A percentile compares a stretch with the other conserved stretches of the same genome.
Conservation (phyloP, 35 echinoderm and acorn worm genomes). For the Ophiothrix spiculata region DNA sequence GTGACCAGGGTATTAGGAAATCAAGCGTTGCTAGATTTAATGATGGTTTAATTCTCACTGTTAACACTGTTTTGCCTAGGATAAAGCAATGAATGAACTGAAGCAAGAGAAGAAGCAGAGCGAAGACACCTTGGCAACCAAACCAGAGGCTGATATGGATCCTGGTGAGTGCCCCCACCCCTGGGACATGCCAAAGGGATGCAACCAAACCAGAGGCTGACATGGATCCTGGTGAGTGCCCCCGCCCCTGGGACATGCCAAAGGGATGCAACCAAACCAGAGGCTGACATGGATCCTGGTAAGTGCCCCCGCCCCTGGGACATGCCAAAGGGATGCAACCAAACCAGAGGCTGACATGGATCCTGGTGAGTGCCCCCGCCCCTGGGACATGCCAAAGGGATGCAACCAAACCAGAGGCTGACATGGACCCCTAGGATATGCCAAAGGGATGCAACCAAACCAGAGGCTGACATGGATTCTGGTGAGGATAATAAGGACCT, state of each 20-base stretch:
- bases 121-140: slow-evolving; percentile 78
- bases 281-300: background rate
- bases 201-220: background rate
- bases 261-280: background rate
- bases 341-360: no score
- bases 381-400: no score
- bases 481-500: no score
- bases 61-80: slow-evolving; percentile 23
- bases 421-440: no score
- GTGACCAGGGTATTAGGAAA: background rate
- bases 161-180: background rate
- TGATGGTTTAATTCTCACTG: background rate
- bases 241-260: background rate
- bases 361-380: no score
- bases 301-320: background rate
- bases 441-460: no score
- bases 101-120: slow-evolving; percentile 87
- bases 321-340: background rate
- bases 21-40: background rate
- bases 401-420: no score
- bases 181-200: background rate
- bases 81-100: slow-evolving; percentile 93
- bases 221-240: background rate
- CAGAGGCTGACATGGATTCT: no score
- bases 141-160: slow-evolving; percentile 52